Evolutionary conservation across 2,888 invertebrate species (phyloP), one percentile per base, ranked within the genome.

Genomic region (Conchocele bisecta): DNA sequence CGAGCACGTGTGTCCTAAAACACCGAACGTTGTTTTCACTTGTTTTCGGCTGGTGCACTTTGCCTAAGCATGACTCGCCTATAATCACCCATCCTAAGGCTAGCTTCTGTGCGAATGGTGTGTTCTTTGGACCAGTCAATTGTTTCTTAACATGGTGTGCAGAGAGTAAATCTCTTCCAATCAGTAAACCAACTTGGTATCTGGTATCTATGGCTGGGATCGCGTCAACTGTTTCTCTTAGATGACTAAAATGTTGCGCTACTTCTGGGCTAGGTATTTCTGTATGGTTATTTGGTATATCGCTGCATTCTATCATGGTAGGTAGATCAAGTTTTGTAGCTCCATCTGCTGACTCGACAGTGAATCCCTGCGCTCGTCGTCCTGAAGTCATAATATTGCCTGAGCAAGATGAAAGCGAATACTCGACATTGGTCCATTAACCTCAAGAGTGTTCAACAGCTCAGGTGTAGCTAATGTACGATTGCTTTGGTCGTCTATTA

Each of bases 401-500:
- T 24, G 31, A 15, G 26, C 63, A 69, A 6, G 51, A 63, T 1
- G 51, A 24, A 7, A 68, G n/a, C 7, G 22, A 20, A 20, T 64
- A 58, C 15, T 53, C 17, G 0, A 53, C 13, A n/a, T 6, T 29
- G 41, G 17, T 20, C 22, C 22, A n/a, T 22, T 13, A 2, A 31
- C 22, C 3, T 28, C 24, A 15, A 53, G 44, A 1, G 20, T 20
- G 6, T 67, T 73, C 41, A 80, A 78, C 17, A 80, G 51, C 13
- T 63, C 46, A 24, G 64, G 15, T n/a, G 42, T 51, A 5, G 67
- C 75, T 20, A 78, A 29, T 6, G 73, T 51, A 17, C 51, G 17
- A 28, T 75, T 77, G 54, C 78, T 81, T 33, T 81, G 81, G 39
- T 81, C 78, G 31, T 79, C 81, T 13, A 75, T 17, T 4, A 74